A percentile compares a stretch with the other conserved stretches of the same genome.
These are phyloP conservation scores for Epirrhoe tristata DNA, from an alignment of 2,888 invertebrate genomes.

Conservation along the genomic window DNA sequence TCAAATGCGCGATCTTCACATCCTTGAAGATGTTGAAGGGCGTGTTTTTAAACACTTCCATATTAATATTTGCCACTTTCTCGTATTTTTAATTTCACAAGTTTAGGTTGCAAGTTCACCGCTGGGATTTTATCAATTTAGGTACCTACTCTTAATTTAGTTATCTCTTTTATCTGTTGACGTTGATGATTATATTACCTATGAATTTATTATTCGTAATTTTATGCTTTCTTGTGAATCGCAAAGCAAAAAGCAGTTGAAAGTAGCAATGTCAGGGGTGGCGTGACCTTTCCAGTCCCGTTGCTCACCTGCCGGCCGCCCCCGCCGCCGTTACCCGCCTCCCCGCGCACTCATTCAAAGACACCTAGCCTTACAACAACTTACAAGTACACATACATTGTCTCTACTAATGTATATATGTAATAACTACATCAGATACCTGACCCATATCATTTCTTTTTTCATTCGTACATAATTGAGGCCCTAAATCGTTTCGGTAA, in stretches of 20 bases:
- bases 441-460: slow-evolving; percentile 19
- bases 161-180: neutral
- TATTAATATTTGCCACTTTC: too few species aligned
- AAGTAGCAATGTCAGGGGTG: slow-evolving; percentile 28
- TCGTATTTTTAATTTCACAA: too few species aligned
- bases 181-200: neutral
- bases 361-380: neutral
- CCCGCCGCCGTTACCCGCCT: slow-evolving; percentile 40
- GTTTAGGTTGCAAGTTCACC: too few species aligned
- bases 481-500: slow-evolving; percentile 3
- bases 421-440: too few species aligned
- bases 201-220: neutral
- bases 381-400: neutral
- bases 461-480: slow-evolving; percentile 1
- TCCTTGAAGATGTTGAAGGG: too few species aligned
- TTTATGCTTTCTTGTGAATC: slow-evolving; percentile 21
- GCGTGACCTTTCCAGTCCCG: slow-evolving; percentile 75
- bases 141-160: neutral
- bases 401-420: neutral
- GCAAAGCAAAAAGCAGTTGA: slow-evolving; percentile 15
- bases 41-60: too few species aligned
- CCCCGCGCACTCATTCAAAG: neutral
- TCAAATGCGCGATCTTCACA: too few species aligned
- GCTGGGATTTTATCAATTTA: too few species aligned
- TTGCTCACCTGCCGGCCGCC: slow-evolving; percentile 66